Percentiles rank a stretch among this genome's conserved stretches.
Evolutionary conservation across 2,888 invertebrate species (phyloP).

Genomic region (Phragmatobia fuliginosa): DNA sequence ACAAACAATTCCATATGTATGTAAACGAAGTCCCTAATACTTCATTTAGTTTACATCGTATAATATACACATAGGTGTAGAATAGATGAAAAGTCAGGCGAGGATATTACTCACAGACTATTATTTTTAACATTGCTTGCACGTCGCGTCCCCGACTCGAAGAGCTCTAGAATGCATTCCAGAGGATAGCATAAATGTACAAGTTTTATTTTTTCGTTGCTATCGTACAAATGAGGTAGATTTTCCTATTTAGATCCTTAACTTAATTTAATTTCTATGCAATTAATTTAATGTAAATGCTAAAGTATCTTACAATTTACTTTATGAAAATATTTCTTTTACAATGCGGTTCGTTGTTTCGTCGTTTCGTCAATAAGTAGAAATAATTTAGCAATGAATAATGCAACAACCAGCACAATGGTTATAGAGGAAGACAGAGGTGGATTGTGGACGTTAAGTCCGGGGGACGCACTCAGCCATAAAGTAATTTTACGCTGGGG

Average conservation of each 20-base stretch:
- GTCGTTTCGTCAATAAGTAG: constrained; percentile 25
- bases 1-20: too few species aligned
- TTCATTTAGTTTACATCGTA: too few species aligned
- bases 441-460: constrained; percentile 56
- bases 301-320: constrained; percentile 4
- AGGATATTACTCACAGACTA: neutral
- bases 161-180: neutral
- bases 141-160: neutral
- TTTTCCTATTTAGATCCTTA: neutral
- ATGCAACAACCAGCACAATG: constrained; percentile 66
- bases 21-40: too few species aligned
- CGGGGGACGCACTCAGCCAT: constrained; percentile 68
- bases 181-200: neutral
- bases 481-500: constrained; percentile 73
- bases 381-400: constrained; percentile 53
- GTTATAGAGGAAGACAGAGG: constrained; percentile 68
- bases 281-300: too few species aligned
- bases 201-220: neutral
- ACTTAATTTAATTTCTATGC: neutral
- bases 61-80: neutral
- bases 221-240: neutral
- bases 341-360: constrained; percentile 14
- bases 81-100: neutral
- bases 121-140: neutral
- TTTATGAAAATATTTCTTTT: constrained; percentile 11